phyloP scores from a whole-genome alignment of 35 echinoderm and acorn worm species.

The Ophioderma brevispina region DNA sequence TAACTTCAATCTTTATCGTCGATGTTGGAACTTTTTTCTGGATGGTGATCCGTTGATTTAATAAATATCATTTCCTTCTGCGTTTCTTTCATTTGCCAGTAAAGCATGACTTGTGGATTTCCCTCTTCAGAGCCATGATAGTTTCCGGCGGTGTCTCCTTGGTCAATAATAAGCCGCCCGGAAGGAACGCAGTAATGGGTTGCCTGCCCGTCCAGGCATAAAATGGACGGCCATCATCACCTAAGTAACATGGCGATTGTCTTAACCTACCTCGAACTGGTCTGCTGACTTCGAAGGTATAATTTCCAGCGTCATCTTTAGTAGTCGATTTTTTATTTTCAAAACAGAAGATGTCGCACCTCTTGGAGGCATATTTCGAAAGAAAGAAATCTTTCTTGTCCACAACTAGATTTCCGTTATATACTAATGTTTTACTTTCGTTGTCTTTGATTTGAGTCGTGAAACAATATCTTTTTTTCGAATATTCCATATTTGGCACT shows the following conservation, averaged over 20 bases:
- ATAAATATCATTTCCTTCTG: not conserved
- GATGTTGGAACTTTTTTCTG: not conserved
- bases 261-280: not conserved
- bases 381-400: not conserved
- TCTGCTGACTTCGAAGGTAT: not conserved
- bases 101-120: not conserved
- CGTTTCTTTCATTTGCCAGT: not conserved
- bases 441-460: not conserved
- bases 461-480: not conserved
- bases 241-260: not conserved
- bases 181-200: not conserved
- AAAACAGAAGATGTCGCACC: not conserved
- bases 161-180: not conserved
- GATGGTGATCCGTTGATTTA: too few species aligned
- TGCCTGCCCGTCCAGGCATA: not conserved
- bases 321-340: not conserved
- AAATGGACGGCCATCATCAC: not conserved
- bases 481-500: not conserved
- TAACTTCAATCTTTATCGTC: not conserved
- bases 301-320: not conserved
- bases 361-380: not conserved
- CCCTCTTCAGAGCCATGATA: not conserved
- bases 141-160: not conserved
- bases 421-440: not conserved
- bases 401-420: not conserved